Percentiles rank a stretch among this genome's conserved stretches.
These are phyloP conservation scores for Balearica regulorum DNA, from an alignment of 2,797 vertebrate genomes.

Conservation along the genomic window DNA sequence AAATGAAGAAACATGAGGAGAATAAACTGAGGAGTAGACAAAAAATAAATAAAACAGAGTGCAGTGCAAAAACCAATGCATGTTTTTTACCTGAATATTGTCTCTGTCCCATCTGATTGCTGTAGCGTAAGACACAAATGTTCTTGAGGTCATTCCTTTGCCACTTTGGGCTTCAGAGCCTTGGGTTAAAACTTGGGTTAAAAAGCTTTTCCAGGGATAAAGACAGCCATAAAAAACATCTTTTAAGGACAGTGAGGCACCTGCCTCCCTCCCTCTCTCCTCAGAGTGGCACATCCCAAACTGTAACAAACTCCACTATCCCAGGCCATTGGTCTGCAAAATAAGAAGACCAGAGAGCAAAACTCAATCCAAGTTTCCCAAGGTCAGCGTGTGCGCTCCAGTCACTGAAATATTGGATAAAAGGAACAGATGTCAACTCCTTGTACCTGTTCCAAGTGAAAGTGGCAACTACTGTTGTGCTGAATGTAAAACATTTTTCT, in stretches of 20 bases:
- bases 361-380: background rate
- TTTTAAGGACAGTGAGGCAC: background rate
- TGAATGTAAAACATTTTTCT: background rate
- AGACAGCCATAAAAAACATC: background rate
- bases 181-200: background rate
- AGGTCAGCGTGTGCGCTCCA: rapidly evolving
- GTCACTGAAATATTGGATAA: background rate
- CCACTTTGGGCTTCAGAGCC: background rate
- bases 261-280: background rate
- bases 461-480: background rate
- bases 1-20: background rate
- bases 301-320: background rate
- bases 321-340: background rate
- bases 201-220: background rate
- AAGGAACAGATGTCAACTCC: background rate
- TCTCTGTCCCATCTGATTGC: background rate
- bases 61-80: background rate
- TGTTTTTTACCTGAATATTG: background rate
- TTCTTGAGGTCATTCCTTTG: background rate
- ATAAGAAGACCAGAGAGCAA: background rate
- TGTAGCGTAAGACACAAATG: background rate
- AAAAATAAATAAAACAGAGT: background rate
- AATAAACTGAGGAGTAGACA: background rate
- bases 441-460: background rate
- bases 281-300: background rate